Base-by-base conservation (phyloP, 2,888 invertebrate species). In the Melipona beecheii region DNA sequence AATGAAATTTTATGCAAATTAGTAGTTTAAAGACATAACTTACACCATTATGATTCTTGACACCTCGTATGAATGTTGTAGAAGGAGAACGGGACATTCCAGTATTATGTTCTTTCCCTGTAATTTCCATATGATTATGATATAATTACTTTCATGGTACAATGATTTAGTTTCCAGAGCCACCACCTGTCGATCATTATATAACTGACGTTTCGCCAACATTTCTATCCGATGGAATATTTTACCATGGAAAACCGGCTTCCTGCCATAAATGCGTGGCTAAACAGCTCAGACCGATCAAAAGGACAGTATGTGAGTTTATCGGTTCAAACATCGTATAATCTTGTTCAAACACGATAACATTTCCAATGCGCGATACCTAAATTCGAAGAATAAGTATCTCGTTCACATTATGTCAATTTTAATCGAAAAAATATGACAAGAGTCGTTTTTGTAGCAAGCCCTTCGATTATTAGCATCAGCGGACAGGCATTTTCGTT, bases 151-250 rank as follows among this genome's bases (percentile, higher is more conserved):
- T 72, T 43, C 13, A 65, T 4, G n/a, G 5, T 5, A n/a, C 13
- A n/a, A 15, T 56, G 56, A 56, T 76, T 19, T n/a, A 91, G 87
- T 85, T 86, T 86, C 86, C 86, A 24, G 85, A 87, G 58, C 82
- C 86, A 52, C 70, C 81, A 2, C 83, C 88, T 19, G 70, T 87
- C 24, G 81, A 86, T 68, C 85, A 85, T 65, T 64, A 71, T n/a
- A 17, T 88, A 6, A 73, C 66, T 11, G 78, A 85, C 4, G 79
- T 86, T 15, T 64, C 78, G 0, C 82, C 80, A 5, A 9, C 15
- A 0, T 75, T n/a, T n/a, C 9, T 54, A 24, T 36, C 87, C 1
- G 86, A 87, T 15, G 84, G 78, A 21, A 19, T 87, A 43, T 85
- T 90, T 71, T 69, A 80, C 56, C 65, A 70, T 71, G 73, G 82